A percentile compares a stretch with the other conserved stretches of the same genome.
phyloP scores from a whole-genome alignment of 1,140 invertebrate species.

The Manduca sexta region DNA sequence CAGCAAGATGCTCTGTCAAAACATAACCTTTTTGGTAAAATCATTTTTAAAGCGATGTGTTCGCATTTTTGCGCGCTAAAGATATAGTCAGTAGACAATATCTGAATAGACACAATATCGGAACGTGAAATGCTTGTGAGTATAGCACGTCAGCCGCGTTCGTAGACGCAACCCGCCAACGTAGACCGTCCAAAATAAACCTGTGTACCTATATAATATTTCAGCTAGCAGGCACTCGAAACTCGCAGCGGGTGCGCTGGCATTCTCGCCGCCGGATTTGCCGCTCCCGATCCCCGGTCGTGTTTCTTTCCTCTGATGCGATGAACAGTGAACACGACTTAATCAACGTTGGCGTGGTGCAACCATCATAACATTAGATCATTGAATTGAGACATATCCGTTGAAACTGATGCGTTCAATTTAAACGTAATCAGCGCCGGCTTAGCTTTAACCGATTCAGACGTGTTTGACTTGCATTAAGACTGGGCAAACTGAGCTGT shows the following conservation, averaged over 20 bases:
- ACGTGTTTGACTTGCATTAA: slow-evolving; percentile 2
- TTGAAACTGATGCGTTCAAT: neutral
- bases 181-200: slow-evolving; percentile 60
- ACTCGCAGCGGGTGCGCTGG: slow-evolving; percentile 22
- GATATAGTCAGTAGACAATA: neutral
- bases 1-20: too few relatives aligned
- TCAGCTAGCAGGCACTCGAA: slow-evolving; percentile 44
- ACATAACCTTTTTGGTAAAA: too few relatives aligned
- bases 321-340: neutral
- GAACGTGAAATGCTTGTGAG: slow-evolving; percentile 23
- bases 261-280: slow-evolving; percentile 16
- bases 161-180: slow-evolving; percentile 52
- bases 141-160: slow-evolving; percentile 31
- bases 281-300: slow-evolving; percentile 5
- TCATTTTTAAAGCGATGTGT: neutral
- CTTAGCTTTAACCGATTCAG: neutral
- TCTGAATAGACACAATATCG: slow-evolving; percentile 4
- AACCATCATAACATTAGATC: slow-evolving; percentile 1
- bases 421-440: neutral
- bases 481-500: neutral
- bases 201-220: slow-evolving; percentile 49
- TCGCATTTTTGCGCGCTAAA: too few relatives aligned
- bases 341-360: neutral
- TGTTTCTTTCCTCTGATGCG: neutral
- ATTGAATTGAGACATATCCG: neutral